Evolutionary conservation across 2,888 invertebrate species (phyloP), one percentile per base, ranked within the genome.

Genomic region (Rhyacophila evoluta): DNA sequence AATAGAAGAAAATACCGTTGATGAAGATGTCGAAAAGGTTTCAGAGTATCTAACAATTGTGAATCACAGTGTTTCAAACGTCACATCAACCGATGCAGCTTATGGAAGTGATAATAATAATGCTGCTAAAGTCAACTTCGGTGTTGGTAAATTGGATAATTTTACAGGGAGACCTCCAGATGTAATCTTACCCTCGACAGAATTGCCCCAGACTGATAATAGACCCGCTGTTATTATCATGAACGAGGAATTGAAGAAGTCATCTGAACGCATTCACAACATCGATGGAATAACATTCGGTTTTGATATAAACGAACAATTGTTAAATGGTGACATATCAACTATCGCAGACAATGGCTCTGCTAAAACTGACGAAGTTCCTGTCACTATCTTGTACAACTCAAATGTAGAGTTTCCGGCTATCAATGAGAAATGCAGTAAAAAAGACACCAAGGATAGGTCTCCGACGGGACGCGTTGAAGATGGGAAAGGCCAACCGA

Each of bases 241-340:
- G 83, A 92, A 94, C 86, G 92, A 93, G 84, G 89, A 89, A 81
- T 86, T 86, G 82, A 69, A 81, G 83, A 39, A 85, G 83, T 85
- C 86, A 74, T 85, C 88, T 33, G 85, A 83, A 72, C 84, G 85
- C 75, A 87, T 88, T 83, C 89, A 89, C 83, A 90, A 90, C 82
- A 91, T 93, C 87, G 91, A 91, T 84, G 93, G 93, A 84, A 91
- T 95, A 78, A 95, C 95, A 38, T 96, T 96, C 86, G 95, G 95
- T 11, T 95, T 95, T 87, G 95, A 94, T 85, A 89, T 95, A 80
- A 94, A 95, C 87, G 93, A 94, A 86, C 92, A 93, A 85, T 89
- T 95, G 84, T 87, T 94, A 84, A 88, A 89, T 79, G 88, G 88
- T 2, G 87, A 86, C 33, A 76, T 70, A 4, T 67, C 68, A 4